phyloP scores from a whole-genome alignment of 2,797 vertebrate species.

The Glyptemys insculpta region DNA sequence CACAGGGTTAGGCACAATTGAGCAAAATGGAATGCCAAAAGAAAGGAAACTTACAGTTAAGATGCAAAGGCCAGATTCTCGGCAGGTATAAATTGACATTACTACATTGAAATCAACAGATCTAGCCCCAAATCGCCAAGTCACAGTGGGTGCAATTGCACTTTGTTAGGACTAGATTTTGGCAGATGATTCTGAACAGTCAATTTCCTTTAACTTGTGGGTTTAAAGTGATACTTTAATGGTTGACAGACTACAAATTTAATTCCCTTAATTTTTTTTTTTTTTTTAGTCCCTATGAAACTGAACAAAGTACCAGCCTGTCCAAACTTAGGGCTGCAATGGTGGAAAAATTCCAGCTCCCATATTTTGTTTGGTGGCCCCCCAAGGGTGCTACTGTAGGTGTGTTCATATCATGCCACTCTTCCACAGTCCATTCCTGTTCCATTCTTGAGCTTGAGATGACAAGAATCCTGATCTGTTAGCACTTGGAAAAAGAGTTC shows the following conservation, averaged over 20 bases:
- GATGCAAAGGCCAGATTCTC: not conserved
- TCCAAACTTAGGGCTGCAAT: not conserved
- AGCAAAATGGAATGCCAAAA: not conserved
- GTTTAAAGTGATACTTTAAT: not conserved
- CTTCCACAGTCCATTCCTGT: not conserved
- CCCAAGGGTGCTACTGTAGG: not conserved
- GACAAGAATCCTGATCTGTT: not conserved
- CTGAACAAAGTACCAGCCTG: not conserved
- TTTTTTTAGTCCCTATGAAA: not conserved
- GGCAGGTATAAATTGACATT: not conserved
- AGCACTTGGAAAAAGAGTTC: not conserved
- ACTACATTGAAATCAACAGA: not conserved
- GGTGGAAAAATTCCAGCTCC: not conserved
- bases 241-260: not conserved
- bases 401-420: not conserved
- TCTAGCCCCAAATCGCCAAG: not conserved
- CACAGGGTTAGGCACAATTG: not conserved
- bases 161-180: conserved; percentile 4
- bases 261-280: rapidly evolving
- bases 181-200: not conserved
- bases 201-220: not conserved
- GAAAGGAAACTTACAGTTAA: not conserved
- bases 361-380: not conserved
- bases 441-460: not conserved
- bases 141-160: not conserved